Percentiles rank a stretch among this genome's conserved stretches.
Evolutionary conservation across 2,797 vertebrate genomes (phyloP).

Genomic region (Adrianichthys oophorus): DNA sequence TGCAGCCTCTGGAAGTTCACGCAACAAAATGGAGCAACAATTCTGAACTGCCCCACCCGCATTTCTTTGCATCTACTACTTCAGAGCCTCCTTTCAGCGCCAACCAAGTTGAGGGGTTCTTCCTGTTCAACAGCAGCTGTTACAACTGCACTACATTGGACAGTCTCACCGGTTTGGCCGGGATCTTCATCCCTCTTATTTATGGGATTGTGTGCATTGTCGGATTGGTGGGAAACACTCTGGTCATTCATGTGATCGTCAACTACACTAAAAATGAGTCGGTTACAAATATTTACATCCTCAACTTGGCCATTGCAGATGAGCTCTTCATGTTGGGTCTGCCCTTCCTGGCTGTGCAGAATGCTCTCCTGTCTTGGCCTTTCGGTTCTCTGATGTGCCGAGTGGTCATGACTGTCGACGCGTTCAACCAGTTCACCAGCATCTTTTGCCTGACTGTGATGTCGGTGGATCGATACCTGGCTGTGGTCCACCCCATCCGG

Average conservation of each 20-base stretch:
- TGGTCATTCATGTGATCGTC: conserved; percentile 92
- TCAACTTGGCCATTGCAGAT: conserved; percentile 91
- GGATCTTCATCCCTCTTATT: conserved; percentile 79
- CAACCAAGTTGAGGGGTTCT: conserved; percentile 8
- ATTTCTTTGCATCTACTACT: conserved; percentile 46
- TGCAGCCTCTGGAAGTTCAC: conserved; percentile 22
- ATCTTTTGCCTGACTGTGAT: conserved; percentile 95
- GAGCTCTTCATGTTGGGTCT: conserved; percentile 94
- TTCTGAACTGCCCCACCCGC: conserved; percentile 39
- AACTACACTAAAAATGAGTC: conserved; percentile 90
- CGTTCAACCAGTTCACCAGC: conserved; percentile 96
- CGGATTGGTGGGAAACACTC: conserved; percentile 87
- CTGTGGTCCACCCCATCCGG: conserved; percentile 90
- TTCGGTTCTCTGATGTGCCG: conserved; percentile 90
- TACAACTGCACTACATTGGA: conserved; percentile 50
- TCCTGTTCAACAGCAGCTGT: conserved; percentile 40
- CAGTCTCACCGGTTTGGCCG: conserved; percentile 62
- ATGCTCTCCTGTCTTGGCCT: conserved; percentile 91
- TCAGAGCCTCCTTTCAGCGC: conserved; percentile 23
- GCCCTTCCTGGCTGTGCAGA: conserved; percentile 92
- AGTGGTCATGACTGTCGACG: conserved; percentile 90
- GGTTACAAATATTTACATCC: conserved; percentile 95
- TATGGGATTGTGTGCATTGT: conserved; percentile 87
- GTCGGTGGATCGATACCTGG: conserved; percentile 94
- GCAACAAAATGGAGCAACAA: conserved; percentile 34